phyloP scores from a whole-genome alignment of 2,113 vertebrate species.

The Albula glossodonta region DNA sequence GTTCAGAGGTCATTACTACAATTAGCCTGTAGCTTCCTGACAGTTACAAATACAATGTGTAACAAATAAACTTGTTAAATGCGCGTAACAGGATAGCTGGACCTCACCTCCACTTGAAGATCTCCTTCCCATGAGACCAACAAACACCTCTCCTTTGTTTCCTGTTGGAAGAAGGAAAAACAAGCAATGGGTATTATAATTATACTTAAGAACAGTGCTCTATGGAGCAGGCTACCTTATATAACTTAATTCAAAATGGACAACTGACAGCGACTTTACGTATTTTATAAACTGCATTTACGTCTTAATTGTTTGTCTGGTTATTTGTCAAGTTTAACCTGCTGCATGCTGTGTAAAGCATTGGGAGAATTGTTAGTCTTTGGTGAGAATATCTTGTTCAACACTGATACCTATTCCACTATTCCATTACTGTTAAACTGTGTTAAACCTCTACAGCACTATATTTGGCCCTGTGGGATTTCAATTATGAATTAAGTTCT shows the following conservation, averaged over 20 bases:
- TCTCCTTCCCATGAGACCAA: slow-evolving; percentile 69
- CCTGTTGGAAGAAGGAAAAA: slow-evolving; percentile 46
- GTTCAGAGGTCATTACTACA: not conserved
- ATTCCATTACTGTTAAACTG: too few species aligned
- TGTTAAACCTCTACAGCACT: not conserved
- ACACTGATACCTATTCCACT: too few species aligned
- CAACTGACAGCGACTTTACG: too few species aligned
- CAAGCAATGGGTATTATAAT: not conserved
- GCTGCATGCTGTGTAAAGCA: too few species aligned
- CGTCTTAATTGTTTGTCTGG: too few species aligned
- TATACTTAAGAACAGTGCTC: not conserved
- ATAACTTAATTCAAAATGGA: too few species aligned
- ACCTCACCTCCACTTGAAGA: slow-evolving; percentile 56
- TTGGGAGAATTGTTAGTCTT: too few species aligned
- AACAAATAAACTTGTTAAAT: not conserved
- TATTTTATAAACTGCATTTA: too few species aligned
- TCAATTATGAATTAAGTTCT: not conserved
- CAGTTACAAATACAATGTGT: not conserved
- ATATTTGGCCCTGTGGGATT: not conserved
- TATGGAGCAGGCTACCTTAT: not conserved
- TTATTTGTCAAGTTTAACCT: too few species aligned
- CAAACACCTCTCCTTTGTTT: slow-evolving; percentile 62
- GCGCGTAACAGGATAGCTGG: not conserved
- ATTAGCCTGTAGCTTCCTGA: not conserved
- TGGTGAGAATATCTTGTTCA: too few species aligned